Conservation (phyloP, 1,140 invertebrate species). For the Drosophila fuyamai region DNA sequence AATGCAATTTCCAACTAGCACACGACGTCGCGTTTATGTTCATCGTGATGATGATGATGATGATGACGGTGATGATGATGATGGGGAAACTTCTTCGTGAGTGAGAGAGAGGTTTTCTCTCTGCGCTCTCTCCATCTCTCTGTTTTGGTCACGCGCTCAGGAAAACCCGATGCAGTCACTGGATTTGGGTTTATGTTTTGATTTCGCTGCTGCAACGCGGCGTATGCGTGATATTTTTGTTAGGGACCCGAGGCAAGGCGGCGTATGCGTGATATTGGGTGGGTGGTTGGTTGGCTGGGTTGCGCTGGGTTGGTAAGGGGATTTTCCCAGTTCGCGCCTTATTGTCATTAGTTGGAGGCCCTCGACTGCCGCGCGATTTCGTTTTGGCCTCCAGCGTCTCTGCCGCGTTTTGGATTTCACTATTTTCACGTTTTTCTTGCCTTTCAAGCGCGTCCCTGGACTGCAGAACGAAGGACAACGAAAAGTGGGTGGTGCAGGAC, state of each 20-base stretch:
- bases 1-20: slow-evolving; percentile 64
- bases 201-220: slow-evolving; percentile 66
- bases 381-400: slow-evolving; percentile 61
- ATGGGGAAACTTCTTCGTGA: slow-evolving; percentile 71
- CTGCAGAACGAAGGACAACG: slow-evolving; percentile 60
- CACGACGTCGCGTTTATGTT: slow-evolving; percentile 67
- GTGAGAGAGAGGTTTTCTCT: slow-evolving; percentile 16
- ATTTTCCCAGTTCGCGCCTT: slow-evolving; percentile 58
- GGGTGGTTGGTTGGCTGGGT: background rate
- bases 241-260: slow-evolving; percentile 40
- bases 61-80: slow-evolving; percentile 28
- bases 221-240: slow-evolving; percentile 74
- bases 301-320: background rate
- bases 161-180: slow-evolving; percentile 59
- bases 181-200: slow-evolving; percentile 76
- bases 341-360: slow-evolving; percentile 58
- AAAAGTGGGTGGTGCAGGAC: slow-evolving; percentile 6
- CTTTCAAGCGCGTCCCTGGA: slow-evolving; percentile 54
- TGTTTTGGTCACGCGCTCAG: slow-evolving; percentile 70
- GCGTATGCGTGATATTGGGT: slow-evolving; percentile 68
- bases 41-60: slow-evolving; percentile 41
- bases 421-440: slow-evolving; percentile 17
- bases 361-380: slow-evolving; percentile 7
- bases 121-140: background rate
- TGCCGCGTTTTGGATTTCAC: slow-evolving; percentile 35